phyloP scores from a whole-genome alignment of 2,797 vertebrate genomes.

The Epinephelus malabaricus region DNA sequence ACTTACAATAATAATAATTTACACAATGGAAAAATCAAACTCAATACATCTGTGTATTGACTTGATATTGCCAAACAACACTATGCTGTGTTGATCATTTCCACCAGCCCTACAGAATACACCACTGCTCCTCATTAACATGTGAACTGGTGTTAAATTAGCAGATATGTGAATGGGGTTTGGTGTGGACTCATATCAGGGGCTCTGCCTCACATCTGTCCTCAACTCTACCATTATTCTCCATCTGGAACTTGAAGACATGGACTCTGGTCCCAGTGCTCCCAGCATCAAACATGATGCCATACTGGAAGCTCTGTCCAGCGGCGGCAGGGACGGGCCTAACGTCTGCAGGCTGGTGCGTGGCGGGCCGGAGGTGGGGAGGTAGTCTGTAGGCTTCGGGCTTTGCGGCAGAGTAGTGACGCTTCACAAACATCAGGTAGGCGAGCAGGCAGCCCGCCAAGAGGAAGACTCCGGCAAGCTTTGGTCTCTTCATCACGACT shows the following conservation, averaged over 20 bases:
- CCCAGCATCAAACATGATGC: conserved; percentile 96
- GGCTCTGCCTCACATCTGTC: not conserved
- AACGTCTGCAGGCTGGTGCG: conserved; percentile 40
- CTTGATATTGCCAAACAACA: too few species aligned
- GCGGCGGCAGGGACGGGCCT: conserved; percentile 10
- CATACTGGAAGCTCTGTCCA: conserved; percentile 84
- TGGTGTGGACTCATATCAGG: not conserved
- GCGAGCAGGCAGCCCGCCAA: conserved; percentile 84
- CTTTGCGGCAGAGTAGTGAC: conserved; percentile 76
- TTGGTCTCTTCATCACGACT: conserved; percentile 90
- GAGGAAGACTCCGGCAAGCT: conserved; percentile 85
- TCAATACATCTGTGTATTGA: too few species aligned
- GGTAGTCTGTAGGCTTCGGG: conserved; percentile 55
- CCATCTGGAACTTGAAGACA: conserved; percentile 90
- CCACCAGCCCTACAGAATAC: too few species aligned
- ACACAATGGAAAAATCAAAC: too few species aligned
- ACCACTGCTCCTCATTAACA: not conserved
- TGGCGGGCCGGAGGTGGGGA: conserved; percentile 20
- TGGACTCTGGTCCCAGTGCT: conserved; percentile 97
- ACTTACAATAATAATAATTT: too few species aligned
- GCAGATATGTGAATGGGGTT: not conserved
- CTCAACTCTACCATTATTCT: conserved; percentile 84
- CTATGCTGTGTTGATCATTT: too few species aligned
- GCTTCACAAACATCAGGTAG: conserved; percentile 90
- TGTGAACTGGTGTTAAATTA: not conserved